Conservation (phyloP, 2,113 vertebrate genomes). For the Scomber japonicus region DNA sequence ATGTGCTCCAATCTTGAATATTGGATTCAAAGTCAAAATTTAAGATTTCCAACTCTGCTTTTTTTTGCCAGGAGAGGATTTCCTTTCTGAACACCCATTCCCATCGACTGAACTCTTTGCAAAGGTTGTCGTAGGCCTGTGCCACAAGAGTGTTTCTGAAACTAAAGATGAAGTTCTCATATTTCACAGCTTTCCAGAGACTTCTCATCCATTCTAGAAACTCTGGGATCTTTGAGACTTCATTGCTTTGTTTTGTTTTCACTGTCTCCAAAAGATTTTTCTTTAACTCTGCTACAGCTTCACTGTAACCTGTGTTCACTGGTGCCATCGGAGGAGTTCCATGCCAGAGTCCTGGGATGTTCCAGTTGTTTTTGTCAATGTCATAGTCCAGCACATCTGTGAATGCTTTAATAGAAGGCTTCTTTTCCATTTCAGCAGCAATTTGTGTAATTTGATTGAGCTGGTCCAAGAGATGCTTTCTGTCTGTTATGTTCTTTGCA, state of each 20-base stretch:
- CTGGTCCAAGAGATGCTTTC: slow-evolving; percentile 73
- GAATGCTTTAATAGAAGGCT: slow-evolving; percentile 44
- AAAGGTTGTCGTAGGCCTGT: slow-evolving; percentile 59
- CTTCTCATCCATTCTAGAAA: slow-evolving; percentile 69
- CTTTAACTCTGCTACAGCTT: slow-evolving; percentile 70
- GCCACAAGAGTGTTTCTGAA: slow-evolving; percentile 76
- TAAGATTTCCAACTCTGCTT: slow-evolving; percentile 59
- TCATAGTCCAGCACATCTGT: slow-evolving; percentile 78
- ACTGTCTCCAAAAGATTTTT: slow-evolving; percentile 53
- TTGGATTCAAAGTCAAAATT: slow-evolving; percentile 48
- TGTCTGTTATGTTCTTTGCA: slow-evolving; percentile 67
- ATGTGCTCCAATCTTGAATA: background rate
- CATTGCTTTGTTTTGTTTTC: background rate
- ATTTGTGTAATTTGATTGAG: slow-evolving; percentile 77
- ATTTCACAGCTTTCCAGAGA: slow-evolving; percentile 79
- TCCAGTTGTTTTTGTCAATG: slow-evolving; percentile 63
- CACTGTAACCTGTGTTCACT: slow-evolving; percentile 79
- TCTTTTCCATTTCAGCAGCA: slow-evolving; percentile 75
- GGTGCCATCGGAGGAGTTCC: slow-evolving; percentile 82
- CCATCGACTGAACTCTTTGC: slow-evolving; percentile 60
- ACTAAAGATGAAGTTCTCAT: slow-evolving; percentile 80
- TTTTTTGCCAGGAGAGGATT: slow-evolving; percentile 44
- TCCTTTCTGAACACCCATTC: slow-evolving; percentile 74
- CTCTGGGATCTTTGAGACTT: slow-evolving; percentile 37
- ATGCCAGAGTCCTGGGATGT: slow-evolving; percentile 81